Percentiles rank a stretch among this genome's conserved stretches.
phyloP scores from a whole-genome alignment of 2,888 invertebrate species.

The Acrobeloides nanus region DNA sequence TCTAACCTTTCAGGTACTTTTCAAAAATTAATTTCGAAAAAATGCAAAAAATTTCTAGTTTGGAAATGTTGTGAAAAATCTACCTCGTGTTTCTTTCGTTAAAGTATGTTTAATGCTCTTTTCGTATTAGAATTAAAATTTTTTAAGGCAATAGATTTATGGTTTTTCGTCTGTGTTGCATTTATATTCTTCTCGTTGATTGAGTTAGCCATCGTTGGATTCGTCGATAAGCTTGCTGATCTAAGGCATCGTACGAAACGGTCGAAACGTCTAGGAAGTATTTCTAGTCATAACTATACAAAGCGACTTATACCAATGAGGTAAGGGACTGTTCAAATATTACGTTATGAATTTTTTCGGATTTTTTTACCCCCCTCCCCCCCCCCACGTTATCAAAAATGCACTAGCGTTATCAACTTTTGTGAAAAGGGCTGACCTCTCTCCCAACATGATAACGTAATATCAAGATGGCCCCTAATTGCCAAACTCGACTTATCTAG shows the following conservation, averaged over 20 bases:
- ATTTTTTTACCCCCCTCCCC: too few species aligned
- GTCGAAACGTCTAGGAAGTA: background rate
- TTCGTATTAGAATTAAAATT: background rate
- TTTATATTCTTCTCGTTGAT: slow-evolving; percentile 52
- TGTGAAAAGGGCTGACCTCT: too few species aligned
- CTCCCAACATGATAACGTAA: too few species aligned
- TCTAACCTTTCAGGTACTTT: slow-evolving; percentile 41
- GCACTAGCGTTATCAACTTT: too few species aligned
- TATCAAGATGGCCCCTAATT: too few species aligned
- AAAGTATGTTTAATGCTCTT: slow-evolving; percentile 33
- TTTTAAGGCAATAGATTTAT: slow-evolving; percentile 47
- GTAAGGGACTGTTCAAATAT: too few species aligned
- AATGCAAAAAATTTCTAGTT: slow-evolving; percentile 28
- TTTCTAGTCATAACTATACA: slow-evolving; percentile 6
- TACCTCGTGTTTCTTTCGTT: slow-evolving; percentile 51
- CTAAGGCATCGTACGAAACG: slow-evolving; percentile 4
- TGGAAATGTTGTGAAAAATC: slow-evolving; percentile 52
- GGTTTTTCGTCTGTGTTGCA: slow-evolving; percentile 52
- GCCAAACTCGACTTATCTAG: too few species aligned
- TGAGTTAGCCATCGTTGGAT: slow-evolving; percentile 51
- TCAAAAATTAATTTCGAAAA: background rate
- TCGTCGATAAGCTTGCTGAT: slow-evolving; percentile 42
- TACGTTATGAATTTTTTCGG: too few species aligned
- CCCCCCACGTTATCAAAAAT: too few species aligned
- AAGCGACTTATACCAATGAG: too few species aligned